Conservation (phyloP, 1,140 invertebrate species). For the Pogonognathellus flavescens region DNA sequence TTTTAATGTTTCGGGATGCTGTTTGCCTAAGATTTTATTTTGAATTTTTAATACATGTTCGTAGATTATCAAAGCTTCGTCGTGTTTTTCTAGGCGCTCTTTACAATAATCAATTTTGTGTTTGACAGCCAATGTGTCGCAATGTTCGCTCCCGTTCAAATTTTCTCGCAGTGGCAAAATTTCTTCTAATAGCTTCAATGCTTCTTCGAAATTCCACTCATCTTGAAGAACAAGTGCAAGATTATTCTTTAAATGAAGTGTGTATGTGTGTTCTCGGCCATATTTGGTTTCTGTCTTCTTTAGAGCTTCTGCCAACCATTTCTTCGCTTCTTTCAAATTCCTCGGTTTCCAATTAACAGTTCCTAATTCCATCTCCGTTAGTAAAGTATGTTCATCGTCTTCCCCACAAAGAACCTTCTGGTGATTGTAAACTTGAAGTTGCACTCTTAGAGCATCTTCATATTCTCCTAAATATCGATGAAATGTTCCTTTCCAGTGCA, state of each 20-base stretch:
- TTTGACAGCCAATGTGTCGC: not conserved
- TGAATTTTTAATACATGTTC: not conserved
- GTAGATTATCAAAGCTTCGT: not conserved
- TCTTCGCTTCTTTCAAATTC: not conserved
- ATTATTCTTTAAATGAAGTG: not conserved
- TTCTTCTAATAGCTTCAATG: not conserved
- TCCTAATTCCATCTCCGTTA: not conserved
- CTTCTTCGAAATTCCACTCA: not conserved
- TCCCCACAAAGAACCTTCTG: not conserved
- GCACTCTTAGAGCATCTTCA: not conserved
- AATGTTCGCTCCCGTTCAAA: not conserved
- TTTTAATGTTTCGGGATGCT: constrained; percentile 20
- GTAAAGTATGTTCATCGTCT: not conserved
- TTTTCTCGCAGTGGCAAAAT: not conserved
- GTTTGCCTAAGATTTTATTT: constrained; percentile 10
- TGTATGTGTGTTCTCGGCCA: not conserved
- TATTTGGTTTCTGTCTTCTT: not conserved
- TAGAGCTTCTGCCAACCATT: not conserved
- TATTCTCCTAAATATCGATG: not conserved
- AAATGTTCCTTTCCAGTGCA: not conserved
- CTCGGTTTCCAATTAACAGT: not conserved
- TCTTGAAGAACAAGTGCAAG: not conserved
- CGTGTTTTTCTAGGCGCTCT: not conserved
- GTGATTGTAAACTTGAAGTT: not conserved
- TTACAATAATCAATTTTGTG: not conserved